Percentiles rank a stretch among this genome's conserved stretches.
These are phyloP conservation scores for Sebastes hubbsi DNA, from an alignment of 2,797 vertebrate species.

Conservation along the genomic window DNA sequence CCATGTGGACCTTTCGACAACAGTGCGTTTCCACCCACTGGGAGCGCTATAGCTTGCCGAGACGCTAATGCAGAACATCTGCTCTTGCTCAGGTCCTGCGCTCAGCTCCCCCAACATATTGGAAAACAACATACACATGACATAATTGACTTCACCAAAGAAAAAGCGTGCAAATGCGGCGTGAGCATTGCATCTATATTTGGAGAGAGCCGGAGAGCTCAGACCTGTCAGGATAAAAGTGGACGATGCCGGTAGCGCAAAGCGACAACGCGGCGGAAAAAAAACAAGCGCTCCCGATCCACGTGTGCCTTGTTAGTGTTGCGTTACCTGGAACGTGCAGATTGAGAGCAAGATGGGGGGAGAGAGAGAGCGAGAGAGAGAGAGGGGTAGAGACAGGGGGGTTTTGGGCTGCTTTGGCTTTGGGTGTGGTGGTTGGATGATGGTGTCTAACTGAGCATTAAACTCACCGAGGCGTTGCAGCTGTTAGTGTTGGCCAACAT, in stretches of 20 bases:
- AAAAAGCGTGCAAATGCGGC: slow-evolving; percentile 25
- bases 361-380: background rate
- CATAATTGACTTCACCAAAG: slow-evolving; percentile 18
- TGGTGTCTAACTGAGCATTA: slow-evolving; percentile 57
- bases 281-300: background rate
- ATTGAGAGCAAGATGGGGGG: background rate
- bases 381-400: slow-evolving; percentile 7
- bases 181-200: slow-evolving; percentile 40
- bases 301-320: slow-evolving; percentile 35
- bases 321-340: slow-evolving; percentile 34
- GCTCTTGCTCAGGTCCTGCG: slow-evolving; percentile 4
- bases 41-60: background rate
- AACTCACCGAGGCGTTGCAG: slow-evolving; percentile 54
- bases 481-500: slow-evolving; percentile 70
- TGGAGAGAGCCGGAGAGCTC: slow-evolving; percentile 30
- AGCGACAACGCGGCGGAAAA: background rate
- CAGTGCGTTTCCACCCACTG: slow-evolving; percentile 1
- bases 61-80: slow-evolving; percentile 59
- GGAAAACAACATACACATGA: slow-evolving; percentile 40
- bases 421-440: slow-evolving; percentile 59
- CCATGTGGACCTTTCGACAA: background rate
- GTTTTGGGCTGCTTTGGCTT: slow-evolving; percentile 36
- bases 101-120: background rate
- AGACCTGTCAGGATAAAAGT: slow-evolving; percentile 17
- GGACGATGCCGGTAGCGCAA: background rate